A percentile compares a stretch with the other conserved stretches of the same genome.
phyloP scores from a whole-genome alignment of 2,797 vertebrate species.

The Enteromius mattozi region DNA sequence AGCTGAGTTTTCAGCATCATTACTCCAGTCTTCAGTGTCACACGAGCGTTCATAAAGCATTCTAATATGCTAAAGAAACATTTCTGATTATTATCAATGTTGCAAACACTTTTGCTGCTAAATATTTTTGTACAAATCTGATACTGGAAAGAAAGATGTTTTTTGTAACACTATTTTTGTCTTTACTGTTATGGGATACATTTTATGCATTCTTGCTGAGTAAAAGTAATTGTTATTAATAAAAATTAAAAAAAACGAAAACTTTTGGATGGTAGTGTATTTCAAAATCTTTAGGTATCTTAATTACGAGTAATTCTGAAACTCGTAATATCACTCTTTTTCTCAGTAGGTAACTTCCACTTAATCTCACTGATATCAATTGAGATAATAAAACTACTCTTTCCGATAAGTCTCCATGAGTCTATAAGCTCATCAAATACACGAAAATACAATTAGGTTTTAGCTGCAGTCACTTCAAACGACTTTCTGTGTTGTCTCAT shows the following conservation, averaged over 20 bases:
- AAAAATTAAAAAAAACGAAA: background rate
- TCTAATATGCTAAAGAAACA: background rate
- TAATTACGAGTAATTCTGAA: background rate
- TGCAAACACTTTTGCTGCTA: background rate
- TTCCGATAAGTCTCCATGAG: background rate
- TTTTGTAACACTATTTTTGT: background rate
- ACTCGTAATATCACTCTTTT: background rate
- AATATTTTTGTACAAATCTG: background rate
- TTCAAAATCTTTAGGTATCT: background rate
- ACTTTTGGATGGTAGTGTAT: background rate
- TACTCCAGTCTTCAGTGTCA: background rate
- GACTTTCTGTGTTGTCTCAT: conserved; percentile 18
- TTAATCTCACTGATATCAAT: background rate
- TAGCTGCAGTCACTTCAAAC: background rate
- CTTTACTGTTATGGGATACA: too few relatives aligned
- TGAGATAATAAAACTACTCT: background rate
- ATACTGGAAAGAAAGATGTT: background rate
- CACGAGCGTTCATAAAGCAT: background rate
- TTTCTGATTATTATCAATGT: background rate
- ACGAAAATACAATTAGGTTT: background rate
- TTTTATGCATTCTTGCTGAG: background rate
- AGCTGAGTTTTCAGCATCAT: background rate
- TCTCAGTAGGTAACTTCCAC: background rate
- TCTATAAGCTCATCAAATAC: conserved; percentile 3
- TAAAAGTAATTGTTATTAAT: too few relatives aligned